Conservation (phyloP, 2,888 invertebrate species). For the Euzetes globulus region DNA sequence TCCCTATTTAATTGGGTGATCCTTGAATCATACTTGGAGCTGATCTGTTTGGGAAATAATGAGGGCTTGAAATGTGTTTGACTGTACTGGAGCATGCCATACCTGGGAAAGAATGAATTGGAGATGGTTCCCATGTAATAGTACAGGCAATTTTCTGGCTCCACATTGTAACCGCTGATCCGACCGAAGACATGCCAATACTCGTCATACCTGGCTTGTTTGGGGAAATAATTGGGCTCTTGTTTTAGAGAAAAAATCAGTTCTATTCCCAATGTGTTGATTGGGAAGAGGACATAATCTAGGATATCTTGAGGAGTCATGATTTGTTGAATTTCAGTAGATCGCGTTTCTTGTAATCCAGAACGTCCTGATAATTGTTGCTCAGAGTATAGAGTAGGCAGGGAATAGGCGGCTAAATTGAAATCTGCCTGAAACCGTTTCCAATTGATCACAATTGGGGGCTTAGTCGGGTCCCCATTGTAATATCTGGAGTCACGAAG, state of each 20-base stretch:
- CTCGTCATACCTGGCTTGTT: neutral
- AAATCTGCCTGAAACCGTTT: neutral
- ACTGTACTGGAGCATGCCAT: neutral
- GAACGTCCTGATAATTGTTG: too few relatives aligned
- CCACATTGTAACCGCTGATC: neutral
- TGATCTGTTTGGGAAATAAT: neutral
- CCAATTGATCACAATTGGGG: neutral
- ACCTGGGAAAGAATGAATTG: neutral
- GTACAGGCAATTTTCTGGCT: neutral
- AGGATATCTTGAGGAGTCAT: neutral
- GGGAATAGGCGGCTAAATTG: too few relatives aligned
- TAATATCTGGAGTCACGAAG: neutral
- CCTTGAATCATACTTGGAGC: too few relatives aligned
- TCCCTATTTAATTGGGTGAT: neutral
- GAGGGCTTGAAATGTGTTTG: neutral
- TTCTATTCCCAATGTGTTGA: neutral
- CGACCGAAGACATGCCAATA: neutral
- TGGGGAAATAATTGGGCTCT: neutral
- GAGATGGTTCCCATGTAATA: conserved; percentile 1
- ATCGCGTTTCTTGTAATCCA: too few relatives aligned
- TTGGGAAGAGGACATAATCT: neutral
- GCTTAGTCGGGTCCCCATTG: neutral
- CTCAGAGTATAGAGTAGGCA: too few relatives aligned
- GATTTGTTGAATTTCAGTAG: too few relatives aligned
- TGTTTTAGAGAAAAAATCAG: neutral